Percentiles rank a stretch among this genome's conserved stretches.
Evolutionary conservation across 2,888 invertebrate species (phyloP).

Genomic region (Polydrusus pterygomalis): DNA sequence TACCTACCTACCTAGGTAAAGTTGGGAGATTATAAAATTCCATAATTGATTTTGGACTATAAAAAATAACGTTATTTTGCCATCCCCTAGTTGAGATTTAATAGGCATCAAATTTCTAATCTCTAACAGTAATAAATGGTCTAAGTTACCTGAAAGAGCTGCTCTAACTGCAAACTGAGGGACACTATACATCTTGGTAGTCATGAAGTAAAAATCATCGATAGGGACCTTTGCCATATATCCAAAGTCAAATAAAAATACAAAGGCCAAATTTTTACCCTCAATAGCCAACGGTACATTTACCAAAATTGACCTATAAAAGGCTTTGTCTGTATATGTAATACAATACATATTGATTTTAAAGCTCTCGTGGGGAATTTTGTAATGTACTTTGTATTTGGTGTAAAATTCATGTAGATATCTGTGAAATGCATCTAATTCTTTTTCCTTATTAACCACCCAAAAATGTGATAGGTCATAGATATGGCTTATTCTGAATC

Average conservation of each 20-base stretch:
- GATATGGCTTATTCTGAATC: slow-evolving; percentile 37
- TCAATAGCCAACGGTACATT: slow-evolving; percentile 29
- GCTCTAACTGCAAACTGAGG: slow-evolving; percentile 49
- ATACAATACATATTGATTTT: slow-evolving; percentile 46
- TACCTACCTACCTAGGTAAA: too few species aligned
- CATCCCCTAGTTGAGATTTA: too few species aligned
- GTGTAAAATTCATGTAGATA: slow-evolving; percentile 44
- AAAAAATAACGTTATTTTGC: too few species aligned
- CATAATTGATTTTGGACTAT: too few species aligned
- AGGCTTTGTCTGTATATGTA: slow-evolving; percentile 24
- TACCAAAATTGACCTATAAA: slow-evolving; percentile 31
- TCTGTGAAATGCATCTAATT: slow-evolving; percentile 38
- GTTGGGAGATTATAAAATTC: too few species aligned
- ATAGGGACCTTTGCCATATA: slow-evolving; percentile 41
- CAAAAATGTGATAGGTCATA: slow-evolving; percentile 51
- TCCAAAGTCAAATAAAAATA: slow-evolving; percentile 49
- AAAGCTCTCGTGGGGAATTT: slow-evolving; percentile 23
- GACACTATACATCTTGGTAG: slow-evolving; percentile 45
- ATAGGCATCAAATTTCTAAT: too few species aligned
- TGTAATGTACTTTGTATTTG: slow-evolving; percentile 36
- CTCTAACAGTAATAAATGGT: too few species aligned
- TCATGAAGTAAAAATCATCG: slow-evolving; percentile 47
- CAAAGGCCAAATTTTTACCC: slow-evolving; percentile 21
- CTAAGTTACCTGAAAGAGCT: slow-evolving; percentile 41
- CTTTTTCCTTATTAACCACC: slow-evolving; percentile 41